These are phyloP conservation scores for Lithobates pipiens DNA, from an alignment of 2,797 vertebrate genomes.

Conservation along the genomic window DNA sequence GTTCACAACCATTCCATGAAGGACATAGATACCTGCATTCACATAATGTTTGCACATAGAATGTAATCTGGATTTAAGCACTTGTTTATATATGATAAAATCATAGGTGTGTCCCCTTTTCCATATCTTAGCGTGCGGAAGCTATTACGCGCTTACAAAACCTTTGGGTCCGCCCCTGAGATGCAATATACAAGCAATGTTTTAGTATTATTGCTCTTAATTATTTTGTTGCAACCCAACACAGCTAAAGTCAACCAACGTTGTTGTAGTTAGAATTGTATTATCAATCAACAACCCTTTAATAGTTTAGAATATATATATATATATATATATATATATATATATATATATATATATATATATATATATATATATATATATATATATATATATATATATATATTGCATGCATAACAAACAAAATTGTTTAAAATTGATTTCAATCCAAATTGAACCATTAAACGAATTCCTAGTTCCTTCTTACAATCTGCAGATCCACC, in stretches of 20 bases:
- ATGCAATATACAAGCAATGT: constrained; percentile 32
- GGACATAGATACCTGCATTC: constrained; percentile 19
- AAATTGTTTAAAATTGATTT: no score
- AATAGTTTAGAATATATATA: neutral
- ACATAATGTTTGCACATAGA: constrained; percentile 49
- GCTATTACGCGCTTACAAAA: neutral
- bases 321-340: no score
- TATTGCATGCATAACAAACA: no score
- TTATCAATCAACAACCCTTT: neutral
- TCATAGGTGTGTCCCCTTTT: constrained; percentile 28
- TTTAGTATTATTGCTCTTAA: neutral
- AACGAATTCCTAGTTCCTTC: neutral
- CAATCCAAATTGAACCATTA: no score
- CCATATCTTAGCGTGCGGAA: neutral
- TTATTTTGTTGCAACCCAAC: neutral
- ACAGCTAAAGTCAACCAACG: neutral
- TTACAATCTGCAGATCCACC: constrained; percentile 1
- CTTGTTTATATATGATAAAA: constrained; percentile 29
- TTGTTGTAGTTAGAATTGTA: neutral
- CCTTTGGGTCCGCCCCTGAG: constrained; percentile 24
- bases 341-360: constrained; percentile 3
- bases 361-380: neutral
- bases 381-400: constrained; percentile 1
- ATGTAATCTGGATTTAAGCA: constrained; percentile 32
- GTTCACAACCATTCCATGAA: constrained; percentile 11